Evolutionary conservation across 2,113 vertebrate genomes (phyloP), one percentile per base, ranked within the genome.

Genomic region (Dicrurus megarhynchus): DNA sequence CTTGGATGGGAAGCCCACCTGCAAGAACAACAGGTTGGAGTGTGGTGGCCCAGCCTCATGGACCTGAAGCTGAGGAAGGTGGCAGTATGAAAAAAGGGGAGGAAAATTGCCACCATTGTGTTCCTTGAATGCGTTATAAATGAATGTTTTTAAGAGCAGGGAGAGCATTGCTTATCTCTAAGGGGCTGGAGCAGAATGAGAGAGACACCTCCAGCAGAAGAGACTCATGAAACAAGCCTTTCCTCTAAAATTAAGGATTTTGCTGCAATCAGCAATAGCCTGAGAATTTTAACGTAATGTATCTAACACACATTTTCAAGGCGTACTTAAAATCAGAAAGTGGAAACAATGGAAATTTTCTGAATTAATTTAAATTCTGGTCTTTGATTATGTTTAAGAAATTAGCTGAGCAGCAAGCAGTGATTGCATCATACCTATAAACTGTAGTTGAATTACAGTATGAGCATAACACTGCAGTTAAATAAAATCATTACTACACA

Each of bases 181-280:
- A 52, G 5, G 11, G 0, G 0, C 3, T n/a, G n/a, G 2, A 74
- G 3, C 16, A 35, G 9, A 12, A 33, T 41, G 3, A 27, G 2
- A 57, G 5, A 30, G 1, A 6, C 24, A 68, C 16, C 12, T 74
- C 20, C 21, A 39, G 37, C 47, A 53, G n/a, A 56, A 86, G 12
- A 81, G 8, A 41, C 37, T 52, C 11, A 30, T 80, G 49, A 60
- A 85, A 49, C 18, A 60, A 64, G 3, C 3, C 7, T 80, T 77
- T 65, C 4, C 9, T 49, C 53, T 74, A 28, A 65, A 89, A 61
- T 35, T 52, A 84, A 20, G 15, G 37, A 37, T 53, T 69, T 44
- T 41, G 55, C 15, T 69, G 16, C 53, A 81, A 33, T 4, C 8
- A 75, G 7, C 8, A 78, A 10, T 8, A 68, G 7, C 22, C 17